Percentiles rank a stretch among this genome's conserved stretches.
These are phyloP conservation scores for Pelusios castaneus DNA, from an alignment of 2,113 vertebrate species.

Conservation along the genomic window DNA sequence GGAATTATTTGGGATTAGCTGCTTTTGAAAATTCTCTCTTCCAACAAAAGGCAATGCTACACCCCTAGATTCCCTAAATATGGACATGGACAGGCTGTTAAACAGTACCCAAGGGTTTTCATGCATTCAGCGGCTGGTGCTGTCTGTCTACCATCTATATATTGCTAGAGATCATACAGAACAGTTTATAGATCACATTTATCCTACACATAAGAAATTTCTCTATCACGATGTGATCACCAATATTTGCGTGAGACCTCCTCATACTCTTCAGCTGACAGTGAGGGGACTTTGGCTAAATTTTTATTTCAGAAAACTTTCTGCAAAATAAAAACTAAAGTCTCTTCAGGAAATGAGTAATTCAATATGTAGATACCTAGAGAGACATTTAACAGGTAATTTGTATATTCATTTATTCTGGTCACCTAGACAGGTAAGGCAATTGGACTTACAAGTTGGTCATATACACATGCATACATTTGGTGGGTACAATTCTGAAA, in stretches of 20 bases:
- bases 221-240: neutral
- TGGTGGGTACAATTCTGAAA: neutral
- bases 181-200: neutral
- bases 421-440: neutral
- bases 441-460: neutral
- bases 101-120: neutral
- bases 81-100: neutral
- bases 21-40: neutral
- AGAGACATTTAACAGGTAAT: accelerated
- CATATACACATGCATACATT: neutral
- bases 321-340: neutral
- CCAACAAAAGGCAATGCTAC: neutral
- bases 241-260: neutral
- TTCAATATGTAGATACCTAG: neutral
- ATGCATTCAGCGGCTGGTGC: neutral
- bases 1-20: neutral
- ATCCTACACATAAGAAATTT: neutral
- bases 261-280: neutral
- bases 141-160: neutral
- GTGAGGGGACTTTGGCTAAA: neutral
- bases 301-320: neutral
- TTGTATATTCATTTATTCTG: neutral
- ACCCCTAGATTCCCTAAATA: neutral
- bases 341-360: neutral
- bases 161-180: neutral